Evolutionary conservation across 2,888 invertebrate species (phyloP), one percentile per base, ranked within the genome.

Genomic region (Pachliopta kotzebuea): DNA sequence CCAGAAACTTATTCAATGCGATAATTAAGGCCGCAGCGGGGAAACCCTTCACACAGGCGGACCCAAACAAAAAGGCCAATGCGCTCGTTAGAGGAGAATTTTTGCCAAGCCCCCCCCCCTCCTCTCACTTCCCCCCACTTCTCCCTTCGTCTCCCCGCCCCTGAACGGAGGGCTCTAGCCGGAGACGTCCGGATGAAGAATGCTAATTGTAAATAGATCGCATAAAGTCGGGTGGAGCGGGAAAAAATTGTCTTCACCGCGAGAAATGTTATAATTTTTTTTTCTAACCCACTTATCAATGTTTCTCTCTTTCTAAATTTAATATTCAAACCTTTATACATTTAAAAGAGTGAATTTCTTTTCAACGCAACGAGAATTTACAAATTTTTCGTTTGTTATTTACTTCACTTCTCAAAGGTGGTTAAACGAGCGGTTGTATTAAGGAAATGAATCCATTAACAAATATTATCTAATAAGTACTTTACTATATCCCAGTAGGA

Each of bases 21-120:
- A 81, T 84, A 84, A 84, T 85, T 84, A 83, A 79, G 78, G 76
- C 77, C 69, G 69, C 67, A 74, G 75, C 73, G 74, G 74, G 80
- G 58, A 55, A 65, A 79, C 81, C 83, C 83, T 81, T 83, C 77
- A 80, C 80, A 83, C 80, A 81, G 78, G 77, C 81, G 37, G 75
- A 73, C 71, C 79, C 79, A 85, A 85, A 86, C 84, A 86, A 86
- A 84, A 86, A 85, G 79, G 79, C 88, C 87, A 88, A 87, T 86
- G 80, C 76, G 77, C 81, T 87, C 83, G 83, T 88, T 87, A 87
- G 76, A 73, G 74, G 69, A 70, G 60, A 65, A 75, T 75, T 81
- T 81, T 83, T 83, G 82, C 80, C 78, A 80, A 79, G 77, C 77
- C 74, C 75, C 74, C 74, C 71, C 73, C 70, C 67, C n/a, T n/a